Evolutionary conservation across 2,888 invertebrate genomes (phyloP).

Genomic region (Endotricha flammealis): DNA sequence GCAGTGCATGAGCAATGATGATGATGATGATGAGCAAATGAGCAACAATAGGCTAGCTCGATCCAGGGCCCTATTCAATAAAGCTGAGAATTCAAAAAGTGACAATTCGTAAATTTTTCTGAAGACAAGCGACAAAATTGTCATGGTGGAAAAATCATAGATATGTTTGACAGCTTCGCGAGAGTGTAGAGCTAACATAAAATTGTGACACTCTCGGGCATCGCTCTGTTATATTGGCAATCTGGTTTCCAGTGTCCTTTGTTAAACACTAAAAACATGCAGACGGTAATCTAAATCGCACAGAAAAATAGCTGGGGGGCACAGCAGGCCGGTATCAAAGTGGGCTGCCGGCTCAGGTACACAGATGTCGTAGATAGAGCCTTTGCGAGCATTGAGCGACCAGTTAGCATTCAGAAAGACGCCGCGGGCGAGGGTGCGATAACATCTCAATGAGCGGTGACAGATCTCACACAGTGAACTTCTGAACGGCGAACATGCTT

Average conservation of each 20-base stretch:
- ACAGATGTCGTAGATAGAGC: slow-evolving; percentile 57
- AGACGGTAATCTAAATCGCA: slow-evolving; percentile 62
- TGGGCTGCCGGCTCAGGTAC: slow-evolving; percentile 42
- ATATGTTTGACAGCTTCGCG: too few species aligned
- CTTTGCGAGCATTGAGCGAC: slow-evolving; percentile 53
- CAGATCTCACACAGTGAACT: slow-evolving; percentile 24
- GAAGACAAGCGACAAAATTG: too few species aligned
- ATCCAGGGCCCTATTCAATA: too few species aligned
- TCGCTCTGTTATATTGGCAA: too few species aligned
- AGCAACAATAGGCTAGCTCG: too few species aligned
- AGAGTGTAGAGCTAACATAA: too few species aligned
- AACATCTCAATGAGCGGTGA: slow-evolving; percentile 52
- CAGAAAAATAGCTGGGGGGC: slow-evolving; percentile 65
- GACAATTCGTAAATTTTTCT: too few species aligned
- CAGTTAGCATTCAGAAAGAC: slow-evolving; percentile 75
- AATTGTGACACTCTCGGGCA: too few species aligned
- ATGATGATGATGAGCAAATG: too few species aligned
- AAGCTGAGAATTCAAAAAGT: too few species aligned
- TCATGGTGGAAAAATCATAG: too few species aligned
- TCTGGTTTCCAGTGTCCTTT: slow-evolving; percentile 31
- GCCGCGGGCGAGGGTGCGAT: slow-evolving; percentile 67
- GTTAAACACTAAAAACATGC: slow-evolving; percentile 44
- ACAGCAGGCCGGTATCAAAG: slow-evolving; percentile 47
- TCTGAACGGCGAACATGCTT: slow-evolving; percentile 13
- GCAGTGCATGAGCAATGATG: too few species aligned